phyloP scores from a whole-genome alignment of 2,888 invertebrate species.

The Venustoraphidia nigricollis region DNA sequence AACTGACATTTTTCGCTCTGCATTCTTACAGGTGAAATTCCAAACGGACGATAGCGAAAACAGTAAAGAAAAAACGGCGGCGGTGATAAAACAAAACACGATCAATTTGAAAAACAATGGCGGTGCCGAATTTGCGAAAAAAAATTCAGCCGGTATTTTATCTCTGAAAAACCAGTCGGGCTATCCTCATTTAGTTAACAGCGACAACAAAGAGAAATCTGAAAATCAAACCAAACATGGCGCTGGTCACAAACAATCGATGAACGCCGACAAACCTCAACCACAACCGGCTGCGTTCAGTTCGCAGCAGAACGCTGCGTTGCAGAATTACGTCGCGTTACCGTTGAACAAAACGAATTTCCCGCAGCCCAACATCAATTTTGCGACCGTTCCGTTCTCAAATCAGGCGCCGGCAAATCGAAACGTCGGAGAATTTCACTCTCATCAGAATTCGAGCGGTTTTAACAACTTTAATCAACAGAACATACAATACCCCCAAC shows the following conservation, averaged over 20 bases:
- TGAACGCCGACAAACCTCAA: not conserved
- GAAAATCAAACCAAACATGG: slow-evolving; percentile 19
- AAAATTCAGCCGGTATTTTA: slow-evolving; percentile 35
- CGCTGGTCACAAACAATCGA: not conserved
- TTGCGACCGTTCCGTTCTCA: no score
- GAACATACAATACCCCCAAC: no score
- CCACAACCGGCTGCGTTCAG: not conserved
- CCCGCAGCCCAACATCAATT: no score
- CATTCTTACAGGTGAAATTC: slow-evolving; percentile 35
- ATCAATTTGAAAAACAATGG: slow-evolving; percentile 21
- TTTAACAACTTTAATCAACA: no score
- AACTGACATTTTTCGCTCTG: not conserved
- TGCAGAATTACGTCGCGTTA: no score
- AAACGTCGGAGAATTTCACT: no score
- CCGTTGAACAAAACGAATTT: no score
- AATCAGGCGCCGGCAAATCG: no score
- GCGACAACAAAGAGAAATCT: slow-evolving; percentile 23
- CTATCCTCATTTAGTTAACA: slow-evolving; percentile 33
- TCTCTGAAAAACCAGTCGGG: slow-evolving; percentile 36
- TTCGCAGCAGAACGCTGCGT: no score
- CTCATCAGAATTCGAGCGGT: no score
- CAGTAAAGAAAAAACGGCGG: slow-evolving; percentile 25
- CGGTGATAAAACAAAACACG: slow-evolving; percentile 24
- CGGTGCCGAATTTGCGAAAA: slow-evolving; percentile 28
- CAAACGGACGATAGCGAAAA: slow-evolving; percentile 23